Base-by-base conservation (phyloP, 1,140 invertebrate genomes). In the Drosophila guanche region DNA sequence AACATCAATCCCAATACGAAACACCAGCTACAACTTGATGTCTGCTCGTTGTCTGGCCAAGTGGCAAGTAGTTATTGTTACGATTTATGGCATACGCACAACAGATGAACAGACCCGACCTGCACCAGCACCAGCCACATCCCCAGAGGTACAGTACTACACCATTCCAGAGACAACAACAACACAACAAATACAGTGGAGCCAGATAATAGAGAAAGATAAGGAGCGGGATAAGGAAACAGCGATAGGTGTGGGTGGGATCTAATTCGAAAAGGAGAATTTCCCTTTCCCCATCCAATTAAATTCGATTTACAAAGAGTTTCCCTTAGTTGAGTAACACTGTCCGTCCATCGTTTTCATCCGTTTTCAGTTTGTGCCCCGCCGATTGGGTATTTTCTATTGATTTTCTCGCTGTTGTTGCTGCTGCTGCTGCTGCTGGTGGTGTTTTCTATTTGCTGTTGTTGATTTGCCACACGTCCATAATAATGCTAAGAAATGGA, bases 11-110 rank as follows among this genome's bases (percentile, higher is more conserved):
- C 10, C 43, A 10, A 14, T 22, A 41, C 22, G 41, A 56, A 48
- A 57, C 45, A 62, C 53, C 60, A 58, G 41, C 45, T 55, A 48
- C 46, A 43, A n/a, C 47, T 51, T 25, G 50, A 46, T 66, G 80
- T 84, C 80, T 84, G 72, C 50, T 46, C 51, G 62, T 66, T 80
- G 81, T 86, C 76, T 86, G 63, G 60, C 67, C 67, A 77, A 80
- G 83, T 86, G 81, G 73, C 73, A 69, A 75, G 73, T 58, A 59
- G 57, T 84, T 83, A 77, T 86, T 86, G 78, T 88, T 86, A 86
- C 83, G 70, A 89, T 88, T 86, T 88, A 86, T 86, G 84, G 84
- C 61, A 88, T 68, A 88, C 83, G 83, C 83, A 86, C 83, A 77
- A 25, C 68, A 65, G 65, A 88, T 86, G 77, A 69, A 51, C 54